Percentiles rank a stretch among this genome's conserved stretches.
Conservation (phyloP, 2,113 vertebrate species). For the Amia ocellicauda region DNA sequence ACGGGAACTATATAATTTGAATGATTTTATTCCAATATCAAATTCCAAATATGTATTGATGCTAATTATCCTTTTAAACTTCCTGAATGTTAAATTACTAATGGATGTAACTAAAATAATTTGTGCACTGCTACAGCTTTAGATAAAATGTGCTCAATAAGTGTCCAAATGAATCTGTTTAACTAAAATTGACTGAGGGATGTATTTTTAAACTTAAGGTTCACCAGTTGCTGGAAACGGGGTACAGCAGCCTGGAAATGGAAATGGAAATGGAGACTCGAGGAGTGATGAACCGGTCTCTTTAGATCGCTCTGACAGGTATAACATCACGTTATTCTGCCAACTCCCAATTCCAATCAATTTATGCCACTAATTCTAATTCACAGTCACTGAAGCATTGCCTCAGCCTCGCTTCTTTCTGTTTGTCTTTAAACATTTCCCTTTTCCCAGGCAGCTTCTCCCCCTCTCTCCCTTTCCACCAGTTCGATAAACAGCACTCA, state of each 20-base stretch:
- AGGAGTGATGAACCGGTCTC: constrained; percentile 41
- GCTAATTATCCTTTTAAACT: too few species aligned
- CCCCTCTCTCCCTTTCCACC: constrained; percentile 23
- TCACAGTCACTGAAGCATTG: constrained; percentile 50
- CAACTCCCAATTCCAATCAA: constrained; percentile 54
- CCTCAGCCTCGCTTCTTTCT: constrained; percentile 40
- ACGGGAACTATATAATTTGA: too few species aligned
- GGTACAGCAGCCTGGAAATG: constrained; percentile 7
- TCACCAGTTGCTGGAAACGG: constrained; percentile 11
- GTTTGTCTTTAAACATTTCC: constrained; percentile 31
- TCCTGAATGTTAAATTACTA: too few species aligned
- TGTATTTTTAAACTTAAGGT: too few species aligned
- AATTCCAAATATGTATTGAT: too few species aligned
- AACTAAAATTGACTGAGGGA: too few species aligned
- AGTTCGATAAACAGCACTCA: constrained; percentile 44
- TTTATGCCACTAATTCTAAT: constrained; percentile 50
- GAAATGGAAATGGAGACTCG: constrained; percentile 26
- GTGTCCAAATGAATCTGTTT: too few species aligned
- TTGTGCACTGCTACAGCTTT: too few species aligned
- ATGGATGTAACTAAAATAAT: too few species aligned
- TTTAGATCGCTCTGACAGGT: constrained; percentile 42
- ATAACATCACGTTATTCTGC: constrained; percentile 48
- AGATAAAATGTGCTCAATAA: too few species aligned
- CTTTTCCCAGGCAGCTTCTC: constrained; percentile 29
- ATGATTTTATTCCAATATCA: too few species aligned